Conservation (phyloP, 2,797 vertebrate genomes). For the Pagetopsis macropterus region DNA sequence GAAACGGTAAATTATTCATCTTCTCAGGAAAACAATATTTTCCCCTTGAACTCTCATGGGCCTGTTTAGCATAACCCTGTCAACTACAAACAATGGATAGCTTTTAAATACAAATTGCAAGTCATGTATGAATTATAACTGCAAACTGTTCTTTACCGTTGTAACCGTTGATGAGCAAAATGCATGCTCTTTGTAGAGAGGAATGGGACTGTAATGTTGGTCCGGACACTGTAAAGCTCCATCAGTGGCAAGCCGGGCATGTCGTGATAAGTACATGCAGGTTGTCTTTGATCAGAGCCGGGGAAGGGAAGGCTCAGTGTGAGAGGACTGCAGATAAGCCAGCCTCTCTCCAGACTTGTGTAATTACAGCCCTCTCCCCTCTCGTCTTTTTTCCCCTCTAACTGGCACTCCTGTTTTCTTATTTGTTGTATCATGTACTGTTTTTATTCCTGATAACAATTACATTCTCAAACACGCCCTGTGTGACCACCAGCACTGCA, state of each 20-base stretch:
- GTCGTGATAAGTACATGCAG: constrained; percentile 70
- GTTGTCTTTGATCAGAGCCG: constrained; percentile 71
- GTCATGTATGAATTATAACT: constrained; percentile 19
- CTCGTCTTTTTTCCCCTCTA: constrained; percentile 5
- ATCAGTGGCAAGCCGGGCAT: constrained; percentile 55
- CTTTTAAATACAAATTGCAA: constrained; percentile 13
- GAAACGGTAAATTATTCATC: constrained; percentile 66
- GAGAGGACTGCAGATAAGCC: constrained; percentile 67
- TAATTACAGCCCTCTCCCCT: constrained; percentile 50
- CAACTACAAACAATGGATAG: constrained; percentile 26
- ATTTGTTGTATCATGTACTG: not conserved
- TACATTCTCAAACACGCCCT: not conserved
- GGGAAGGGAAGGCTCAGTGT: constrained; percentile 47
- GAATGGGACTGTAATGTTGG: constrained; percentile 46
- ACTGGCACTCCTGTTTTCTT: constrained; percentile 14
- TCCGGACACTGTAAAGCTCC: constrained; percentile 58
- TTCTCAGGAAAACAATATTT: constrained; percentile 55
- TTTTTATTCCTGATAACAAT: constrained; percentile 9
- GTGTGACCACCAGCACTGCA: not conserved
- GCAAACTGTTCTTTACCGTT: constrained; percentile 8
- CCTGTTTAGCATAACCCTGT: constrained; percentile 53
- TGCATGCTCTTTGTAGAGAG: constrained; percentile 13
- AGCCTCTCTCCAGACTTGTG: constrained; percentile 44
- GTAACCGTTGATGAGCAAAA: constrained; percentile 5
- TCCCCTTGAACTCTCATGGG: constrained; percentile 38